Evolutionary conservation across 2,113 vertebrate genomes (phyloP).

Genomic region (Rana temporaria): DNA sequence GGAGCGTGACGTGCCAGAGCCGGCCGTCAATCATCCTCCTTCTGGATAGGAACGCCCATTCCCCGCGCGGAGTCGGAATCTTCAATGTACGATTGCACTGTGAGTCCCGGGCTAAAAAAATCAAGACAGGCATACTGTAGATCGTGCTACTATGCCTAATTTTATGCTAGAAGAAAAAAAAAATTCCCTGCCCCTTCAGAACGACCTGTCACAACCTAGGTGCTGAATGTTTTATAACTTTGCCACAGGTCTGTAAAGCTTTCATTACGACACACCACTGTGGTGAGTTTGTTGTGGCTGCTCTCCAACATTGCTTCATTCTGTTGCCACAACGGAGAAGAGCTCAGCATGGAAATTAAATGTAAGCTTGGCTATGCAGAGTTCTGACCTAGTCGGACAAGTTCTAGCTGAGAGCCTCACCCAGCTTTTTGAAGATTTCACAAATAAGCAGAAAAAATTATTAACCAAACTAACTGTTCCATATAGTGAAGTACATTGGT

Average conservation of each 20-base stretch:
- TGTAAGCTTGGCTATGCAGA: neutral
- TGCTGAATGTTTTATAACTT: slow-evolving; percentile 18
- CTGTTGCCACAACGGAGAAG: slow-evolving; percentile 9
- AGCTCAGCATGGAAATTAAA: neutral
- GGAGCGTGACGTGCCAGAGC: too few relatives aligned
- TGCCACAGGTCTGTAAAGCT: neutral
- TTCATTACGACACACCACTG: slow-evolving; percentile 9
- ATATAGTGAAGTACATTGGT: too few relatives aligned
- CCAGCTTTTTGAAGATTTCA: neutral
- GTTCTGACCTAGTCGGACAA: slow-evolving; percentile 36
- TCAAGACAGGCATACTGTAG: too few relatives aligned
- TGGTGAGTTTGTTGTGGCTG: slow-evolving; percentile 14
- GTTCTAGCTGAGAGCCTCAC: neutral
- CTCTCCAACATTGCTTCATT: neutral
- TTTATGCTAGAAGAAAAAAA: too few relatives aligned
- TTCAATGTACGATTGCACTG: too few relatives aligned
- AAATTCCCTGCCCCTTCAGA: too few relatives aligned
- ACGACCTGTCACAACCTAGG: neutral
- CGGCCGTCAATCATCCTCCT: too few relatives aligned
- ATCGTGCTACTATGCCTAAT: too few relatives aligned
- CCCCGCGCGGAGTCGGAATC: too few relatives aligned
- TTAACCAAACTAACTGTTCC: neutral
- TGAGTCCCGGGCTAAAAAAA: too few relatives aligned
- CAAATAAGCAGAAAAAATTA: neutral
- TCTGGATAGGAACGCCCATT: too few relatives aligned